A percentile compares a stretch with the other conserved stretches of the same genome.
These are phyloP conservation scores for Emberiza fucata DNA, from an alignment of 2,113 vertebrate species.

Conservation along the genomic window DNA sequence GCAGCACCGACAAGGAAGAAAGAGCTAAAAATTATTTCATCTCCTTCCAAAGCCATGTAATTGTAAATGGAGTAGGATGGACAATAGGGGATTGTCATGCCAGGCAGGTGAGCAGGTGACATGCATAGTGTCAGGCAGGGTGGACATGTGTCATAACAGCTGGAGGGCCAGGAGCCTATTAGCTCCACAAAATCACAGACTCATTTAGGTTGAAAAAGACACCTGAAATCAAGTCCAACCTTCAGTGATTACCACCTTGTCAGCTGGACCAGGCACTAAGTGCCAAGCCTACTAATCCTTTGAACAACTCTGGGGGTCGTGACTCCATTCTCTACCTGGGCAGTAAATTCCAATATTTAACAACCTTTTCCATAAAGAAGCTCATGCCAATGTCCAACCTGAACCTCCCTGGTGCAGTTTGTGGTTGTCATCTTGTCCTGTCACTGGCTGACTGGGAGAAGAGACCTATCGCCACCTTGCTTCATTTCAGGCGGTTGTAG, in stretches of 20 bases:
- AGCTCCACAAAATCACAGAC: neutral
- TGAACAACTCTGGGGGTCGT: rapidly evolving
- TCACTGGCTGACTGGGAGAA: neutral
- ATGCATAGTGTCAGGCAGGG: neutral
- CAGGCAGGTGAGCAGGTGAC: neutral
- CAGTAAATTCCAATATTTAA: neutral
- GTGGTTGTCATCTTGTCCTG: neutral
- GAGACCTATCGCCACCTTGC: rapidly evolving
- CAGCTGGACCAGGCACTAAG: neutral
- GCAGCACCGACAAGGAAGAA: neutral
- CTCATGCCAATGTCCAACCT: neutral
- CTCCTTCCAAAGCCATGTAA: neutral
- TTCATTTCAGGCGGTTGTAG: neutral
- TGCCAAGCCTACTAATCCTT: neutral
- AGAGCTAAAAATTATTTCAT: neutral
- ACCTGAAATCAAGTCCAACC: neutral
- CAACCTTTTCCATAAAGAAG: neutral
- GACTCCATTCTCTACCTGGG: neutral
- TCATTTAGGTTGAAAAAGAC: neutral
- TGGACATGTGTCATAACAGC: neutral
- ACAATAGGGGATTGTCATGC: neutral
- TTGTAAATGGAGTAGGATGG: neutral
- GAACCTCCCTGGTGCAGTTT: neutral
- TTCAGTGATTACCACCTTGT: neutral
- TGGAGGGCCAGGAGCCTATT: neutral